Evolutionary conservation across 2,113 vertebrate species (phyloP).

Genomic region (Haplochromis vanheusdeni): DNA sequence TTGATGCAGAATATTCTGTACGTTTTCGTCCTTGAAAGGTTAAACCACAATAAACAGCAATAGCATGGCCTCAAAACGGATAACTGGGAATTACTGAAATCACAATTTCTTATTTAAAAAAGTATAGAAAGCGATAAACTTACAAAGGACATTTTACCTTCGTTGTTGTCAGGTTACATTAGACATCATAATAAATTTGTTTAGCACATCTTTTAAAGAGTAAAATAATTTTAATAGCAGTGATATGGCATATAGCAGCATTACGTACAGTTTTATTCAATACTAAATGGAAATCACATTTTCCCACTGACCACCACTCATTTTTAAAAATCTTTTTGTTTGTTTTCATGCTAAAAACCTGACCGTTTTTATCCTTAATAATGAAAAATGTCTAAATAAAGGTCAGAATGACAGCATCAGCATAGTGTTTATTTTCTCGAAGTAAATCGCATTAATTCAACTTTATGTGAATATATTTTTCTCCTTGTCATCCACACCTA

Average conservation of each 20-base stretch:
- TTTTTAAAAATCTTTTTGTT: fast-evolving
- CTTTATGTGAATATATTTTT: not conserved
- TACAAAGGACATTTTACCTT: not conserved
- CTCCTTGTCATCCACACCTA: fast-evolving
- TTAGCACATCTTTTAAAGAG: not conserved
- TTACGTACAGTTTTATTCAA: not conserved
- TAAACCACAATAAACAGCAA: too few species aligned
- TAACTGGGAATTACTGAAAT: not conserved
- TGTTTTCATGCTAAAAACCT: not conserved
- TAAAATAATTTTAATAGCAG: not conserved
- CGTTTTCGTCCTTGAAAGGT: too few species aligned
- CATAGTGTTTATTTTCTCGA: not conserved
- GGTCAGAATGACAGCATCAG: not conserved
- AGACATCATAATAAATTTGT: not conserved
- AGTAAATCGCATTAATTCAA: not conserved
- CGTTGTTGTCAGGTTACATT: not conserved
- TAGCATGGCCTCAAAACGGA: not conserved
- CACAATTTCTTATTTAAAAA: not conserved
- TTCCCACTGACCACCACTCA: not conserved
- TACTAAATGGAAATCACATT: not conserved
- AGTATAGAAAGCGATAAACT: not conserved
- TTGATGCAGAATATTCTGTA: too few species aligned
- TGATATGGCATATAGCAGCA: not conserved
- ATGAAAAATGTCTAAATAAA: not conserved
- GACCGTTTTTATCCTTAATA: not conserved